These are phyloP conservation scores for Aphelenchoides fujianensis DNA, from an alignment of 1,140 invertebrate genomes.

Conservation along the genomic window DNA sequence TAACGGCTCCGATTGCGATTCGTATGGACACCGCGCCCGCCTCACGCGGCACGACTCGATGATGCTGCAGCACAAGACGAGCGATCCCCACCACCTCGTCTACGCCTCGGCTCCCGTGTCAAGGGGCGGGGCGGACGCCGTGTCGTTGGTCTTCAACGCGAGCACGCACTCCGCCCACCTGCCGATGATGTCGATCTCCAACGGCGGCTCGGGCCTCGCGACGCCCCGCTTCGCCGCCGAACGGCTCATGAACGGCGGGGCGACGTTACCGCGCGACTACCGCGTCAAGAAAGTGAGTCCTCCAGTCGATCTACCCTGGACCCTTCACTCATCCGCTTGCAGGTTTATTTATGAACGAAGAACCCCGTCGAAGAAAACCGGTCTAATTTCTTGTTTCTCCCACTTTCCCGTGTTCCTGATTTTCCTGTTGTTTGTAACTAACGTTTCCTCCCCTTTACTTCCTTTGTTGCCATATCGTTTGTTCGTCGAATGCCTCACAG, in stretches of 20 bases:
- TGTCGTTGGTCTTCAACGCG: constrained; percentile 52
- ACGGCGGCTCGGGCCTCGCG: constrained; percentile 45
- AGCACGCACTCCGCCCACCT: constrained; percentile 17
- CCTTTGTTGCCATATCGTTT: neutral
- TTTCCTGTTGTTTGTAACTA: neutral
- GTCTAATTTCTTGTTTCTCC: neutral
- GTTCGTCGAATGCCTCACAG: too few relatives aligned
- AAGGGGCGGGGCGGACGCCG: constrained; percentile 42
- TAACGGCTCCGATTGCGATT: constrained; percentile 54
- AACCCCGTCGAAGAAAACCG: neutral
- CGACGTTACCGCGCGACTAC: constrained; percentile 57
- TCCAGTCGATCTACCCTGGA: constrained; percentile 31
- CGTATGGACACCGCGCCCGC: constrained; percentile 42
- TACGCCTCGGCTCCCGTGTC: constrained; percentile 30
- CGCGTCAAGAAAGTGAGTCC: constrained; percentile 58
- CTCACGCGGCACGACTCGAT: constrained; percentile 58
- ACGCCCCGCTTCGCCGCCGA: constrained; percentile 44
- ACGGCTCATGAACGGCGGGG: constrained; percentile 7
- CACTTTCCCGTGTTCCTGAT: neutral
- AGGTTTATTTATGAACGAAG: constrained; percentile 1
- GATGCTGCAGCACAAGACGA: constrained; percentile 34
- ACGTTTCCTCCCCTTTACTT: too few relatives aligned
- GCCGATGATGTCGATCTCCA: constrained; percentile 46
- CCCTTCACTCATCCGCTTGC: neutral
- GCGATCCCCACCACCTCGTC: constrained; percentile 28